phyloP scores from a whole-genome alignment of 1,140 invertebrate species.

The Pogonus chalceus region DNA sequence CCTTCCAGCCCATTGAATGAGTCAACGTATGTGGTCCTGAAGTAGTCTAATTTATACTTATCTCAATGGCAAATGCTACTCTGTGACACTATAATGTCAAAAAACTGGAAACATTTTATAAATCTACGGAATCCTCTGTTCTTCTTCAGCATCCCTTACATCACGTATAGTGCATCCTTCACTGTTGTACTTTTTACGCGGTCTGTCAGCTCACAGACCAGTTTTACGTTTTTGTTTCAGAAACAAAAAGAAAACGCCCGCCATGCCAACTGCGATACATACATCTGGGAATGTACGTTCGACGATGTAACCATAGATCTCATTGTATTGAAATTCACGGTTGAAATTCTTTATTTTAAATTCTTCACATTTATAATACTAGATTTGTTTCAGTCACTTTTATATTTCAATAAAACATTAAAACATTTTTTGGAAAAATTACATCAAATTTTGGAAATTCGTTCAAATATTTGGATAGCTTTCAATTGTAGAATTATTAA shows the following conservation, averaged over 20 bases:
- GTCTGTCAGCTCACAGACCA: neutral
- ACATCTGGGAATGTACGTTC: neutral
- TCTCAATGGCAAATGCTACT: constrained; percentile 12
- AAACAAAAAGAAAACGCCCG: neutral
- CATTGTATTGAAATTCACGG: no score
- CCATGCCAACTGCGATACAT: neutral
- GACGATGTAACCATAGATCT: no score
- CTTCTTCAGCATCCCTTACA: neutral
- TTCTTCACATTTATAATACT: no score
- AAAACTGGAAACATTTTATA: constrained; percentile 16
- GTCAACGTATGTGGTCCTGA: constrained; percentile 8
- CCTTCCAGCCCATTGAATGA: no score
- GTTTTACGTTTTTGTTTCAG: neutral
- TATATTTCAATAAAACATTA: no score
- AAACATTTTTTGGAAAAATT: no score
- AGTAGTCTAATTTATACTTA: constrained; percentile 14
- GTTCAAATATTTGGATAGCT: no score
- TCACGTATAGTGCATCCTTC: neutral
- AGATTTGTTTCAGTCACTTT: no score
- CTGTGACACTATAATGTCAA: constrained; percentile 13
- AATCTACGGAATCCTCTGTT: constrained; percentile 6
- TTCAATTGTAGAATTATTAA: no score
- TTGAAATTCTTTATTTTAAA: no score
- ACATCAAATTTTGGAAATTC: no score
- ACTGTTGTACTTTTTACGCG: neutral